Percentiles rank a stretch among this genome's conserved stretches.
phyloP scores from a whole-genome alignment of 2,888 invertebrate species.

The Cetonia aurata region DNA sequence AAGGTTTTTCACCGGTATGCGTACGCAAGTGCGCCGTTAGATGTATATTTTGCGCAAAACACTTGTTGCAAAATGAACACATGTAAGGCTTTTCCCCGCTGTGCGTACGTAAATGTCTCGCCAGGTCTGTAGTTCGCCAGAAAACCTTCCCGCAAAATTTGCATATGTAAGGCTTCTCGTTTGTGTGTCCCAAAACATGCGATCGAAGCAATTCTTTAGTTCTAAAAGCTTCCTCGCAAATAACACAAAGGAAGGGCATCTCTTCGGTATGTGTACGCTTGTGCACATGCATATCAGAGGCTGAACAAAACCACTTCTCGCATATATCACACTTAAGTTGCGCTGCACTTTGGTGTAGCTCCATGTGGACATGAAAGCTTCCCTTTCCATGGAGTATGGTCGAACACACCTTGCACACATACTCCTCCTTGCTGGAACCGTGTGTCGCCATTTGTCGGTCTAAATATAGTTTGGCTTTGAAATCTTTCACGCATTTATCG shows the following conservation, averaged over 20 bases:
- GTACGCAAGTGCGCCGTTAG: too few relatives aligned
- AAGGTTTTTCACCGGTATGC: too few relatives aligned
- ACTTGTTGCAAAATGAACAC: slow-evolving; percentile 69
- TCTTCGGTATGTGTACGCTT: slow-evolving; percentile 59
- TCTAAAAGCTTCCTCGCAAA: slow-evolving; percentile 69
- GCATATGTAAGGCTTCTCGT: slow-evolving; percentile 67
- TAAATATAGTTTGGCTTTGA: slow-evolving; percentile 52
- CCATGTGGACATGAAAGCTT: slow-evolving; percentile 53
- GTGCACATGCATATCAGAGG: slow-evolving; percentile 39
- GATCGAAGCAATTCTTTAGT: slow-evolving; percentile 66
- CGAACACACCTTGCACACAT: slow-evolving; percentile 69
- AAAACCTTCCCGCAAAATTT: slow-evolving; percentile 70
- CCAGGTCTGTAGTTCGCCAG: slow-evolving; percentile 67
- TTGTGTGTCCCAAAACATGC: slow-evolving; percentile 51
- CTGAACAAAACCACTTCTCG: slow-evolving; percentile 31
- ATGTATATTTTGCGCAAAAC: too few relatives aligned
- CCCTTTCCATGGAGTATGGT: slow-evolving; percentile 68
- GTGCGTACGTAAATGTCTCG: slow-evolving; percentile 68
- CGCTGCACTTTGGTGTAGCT: slow-evolving; percentile 52
- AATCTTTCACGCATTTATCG: slow-evolving; percentile 63
- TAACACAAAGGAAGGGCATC: slow-evolving; percentile 69
- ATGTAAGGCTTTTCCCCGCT: slow-evolving; percentile 69
- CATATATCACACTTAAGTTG: slow-evolving; percentile 50
- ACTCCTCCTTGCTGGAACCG: slow-evolving; percentile 65
- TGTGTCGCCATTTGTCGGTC: slow-evolving; percentile 41